phyloP scores from a whole-genome alignment of 2,888 invertebrate species.

The Drosophila yooni region DNA sequence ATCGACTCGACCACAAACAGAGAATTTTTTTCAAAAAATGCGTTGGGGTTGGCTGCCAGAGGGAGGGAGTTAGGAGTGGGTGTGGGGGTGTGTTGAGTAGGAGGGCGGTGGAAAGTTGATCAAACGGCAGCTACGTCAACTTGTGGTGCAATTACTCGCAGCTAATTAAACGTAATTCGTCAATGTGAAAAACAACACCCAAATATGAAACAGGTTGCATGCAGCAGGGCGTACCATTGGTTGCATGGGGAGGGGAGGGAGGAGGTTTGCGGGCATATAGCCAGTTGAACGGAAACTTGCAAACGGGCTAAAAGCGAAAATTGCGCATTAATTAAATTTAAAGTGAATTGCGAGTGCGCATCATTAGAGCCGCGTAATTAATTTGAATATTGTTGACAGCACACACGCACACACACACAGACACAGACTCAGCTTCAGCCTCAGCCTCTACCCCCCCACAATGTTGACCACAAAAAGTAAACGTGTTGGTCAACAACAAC shows the following conservation, averaged over 20 bases:
- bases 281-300: conserved; percentile 48
- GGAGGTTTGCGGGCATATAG: not conserved
- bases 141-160: conserved; percentile 55
- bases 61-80: not conserved
- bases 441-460: not conserved
- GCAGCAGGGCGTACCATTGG: not conserved
- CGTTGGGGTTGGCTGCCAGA: not conserved
- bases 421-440: not conserved
- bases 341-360: conserved; percentile 66
- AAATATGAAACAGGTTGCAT: conserved; percentile 1
- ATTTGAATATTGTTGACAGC: conserved; percentile 62
- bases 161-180: conserved; percentile 74
- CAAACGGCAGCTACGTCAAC: conserved; percentile 27
- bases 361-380: conserved; percentile 75
- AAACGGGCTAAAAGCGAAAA: conserved; percentile 69
- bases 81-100: not conserved
- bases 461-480: conserved; percentile 64
- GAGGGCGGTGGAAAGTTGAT: not conserved
- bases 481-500: conserved; percentile 61
- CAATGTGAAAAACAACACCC: conserved; percentile 49
- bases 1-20: conserved; percentile 31
- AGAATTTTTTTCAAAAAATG: not conserved
- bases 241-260: too few species aligned
- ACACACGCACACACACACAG: not conserved
- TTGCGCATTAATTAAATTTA: conserved; percentile 76